These are phyloP conservation scores for Sinocyclocheilus rhinocerous DNA, from an alignment of 2,113 vertebrate genomes.

Conservation along the genomic window DNA sequence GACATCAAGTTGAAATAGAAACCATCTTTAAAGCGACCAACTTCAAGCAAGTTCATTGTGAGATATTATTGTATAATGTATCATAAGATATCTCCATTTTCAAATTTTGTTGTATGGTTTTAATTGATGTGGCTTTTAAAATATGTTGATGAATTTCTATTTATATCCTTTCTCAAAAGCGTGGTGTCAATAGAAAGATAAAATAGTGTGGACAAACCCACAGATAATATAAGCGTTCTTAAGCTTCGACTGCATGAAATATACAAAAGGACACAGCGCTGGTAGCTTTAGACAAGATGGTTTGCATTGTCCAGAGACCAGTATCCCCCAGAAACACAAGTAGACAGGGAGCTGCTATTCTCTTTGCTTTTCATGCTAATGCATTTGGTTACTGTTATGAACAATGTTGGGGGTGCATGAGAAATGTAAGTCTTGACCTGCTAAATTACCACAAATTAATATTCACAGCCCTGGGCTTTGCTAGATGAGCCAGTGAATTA, in stretches of 20 bases:
- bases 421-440: slow-evolving; percentile 50
- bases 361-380: slow-evolving; percentile 17
- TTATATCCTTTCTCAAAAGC: background rate
- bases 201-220: background rate
- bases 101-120: too few species aligned
- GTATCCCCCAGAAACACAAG: background rate
- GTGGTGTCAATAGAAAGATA: background rate
- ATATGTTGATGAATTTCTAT: background rate
- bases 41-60: background rate
- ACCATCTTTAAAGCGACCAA: background rate
- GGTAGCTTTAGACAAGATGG: slow-evolving; percentile 9
- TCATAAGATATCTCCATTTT: background rate
- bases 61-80: background rate
- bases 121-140: background rate
- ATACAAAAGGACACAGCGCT: background rate
- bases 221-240: background rate
- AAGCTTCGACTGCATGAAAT: background rate
- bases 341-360: background rate
- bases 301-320: background rate
- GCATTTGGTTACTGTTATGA: slow-evolving; percentile 10
- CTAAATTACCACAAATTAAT: slow-evolving; percentile 47
- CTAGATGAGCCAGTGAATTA: slow-evolving; percentile 21
- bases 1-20: slow-evolving; percentile 11
- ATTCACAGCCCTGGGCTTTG: slow-evolving; percentile 9
- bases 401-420: slow-evolving; percentile 8